Base-by-base conservation (phyloP, 2,888 invertebrate species). In the Hypolimnas misippus region DNA sequence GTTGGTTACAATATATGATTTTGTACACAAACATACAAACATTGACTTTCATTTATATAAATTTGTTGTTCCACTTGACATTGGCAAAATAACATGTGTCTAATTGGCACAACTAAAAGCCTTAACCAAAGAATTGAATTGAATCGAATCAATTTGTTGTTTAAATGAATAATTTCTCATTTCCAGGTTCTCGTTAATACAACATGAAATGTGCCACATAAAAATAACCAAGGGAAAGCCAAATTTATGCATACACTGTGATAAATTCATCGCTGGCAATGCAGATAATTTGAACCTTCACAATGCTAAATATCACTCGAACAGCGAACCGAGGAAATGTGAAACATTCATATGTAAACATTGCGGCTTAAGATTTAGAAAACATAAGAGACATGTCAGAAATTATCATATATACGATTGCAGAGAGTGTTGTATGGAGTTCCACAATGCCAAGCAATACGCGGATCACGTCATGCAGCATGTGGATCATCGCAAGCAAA, bases 171-270 rank as follows among this genome's bases (percentile, higher is more conserved):
- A 5, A 17, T 5, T 31, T 35, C 14, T 54, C 38, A 33, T 46
- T 67, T 67, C 7, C 64, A 73, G 73, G 14, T 71, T 66, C 49
- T 49, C 40, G 7, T 25, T 70, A 6, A 65, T 70, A 14, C 49
- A 68, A 8, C 73, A 73, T 31, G 68, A 71, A 38, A 52, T 56
- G 0, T 19, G 21, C 0, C 73, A 73, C 40, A 55, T 73, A 0
- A 52, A 31, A 8, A 55, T 70, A 8, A 40, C 21, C 12, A 62
- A 55, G 17, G 33, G 33, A 0, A 35, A 29, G 21, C 65, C 65
- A 0, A n/a, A 33, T 3, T n/a, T 72, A 2, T 73, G 73, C 31
- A n/a, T 53, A 7, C 33, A 58, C 6, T 73, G 73, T 42, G 72
- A 73, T 14, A 61, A 51, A 38, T 71, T 66, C 25, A 68, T 73